Conservation (phyloP, 1,140 invertebrate genomes). For the Cepaea nemoralis region DNA sequence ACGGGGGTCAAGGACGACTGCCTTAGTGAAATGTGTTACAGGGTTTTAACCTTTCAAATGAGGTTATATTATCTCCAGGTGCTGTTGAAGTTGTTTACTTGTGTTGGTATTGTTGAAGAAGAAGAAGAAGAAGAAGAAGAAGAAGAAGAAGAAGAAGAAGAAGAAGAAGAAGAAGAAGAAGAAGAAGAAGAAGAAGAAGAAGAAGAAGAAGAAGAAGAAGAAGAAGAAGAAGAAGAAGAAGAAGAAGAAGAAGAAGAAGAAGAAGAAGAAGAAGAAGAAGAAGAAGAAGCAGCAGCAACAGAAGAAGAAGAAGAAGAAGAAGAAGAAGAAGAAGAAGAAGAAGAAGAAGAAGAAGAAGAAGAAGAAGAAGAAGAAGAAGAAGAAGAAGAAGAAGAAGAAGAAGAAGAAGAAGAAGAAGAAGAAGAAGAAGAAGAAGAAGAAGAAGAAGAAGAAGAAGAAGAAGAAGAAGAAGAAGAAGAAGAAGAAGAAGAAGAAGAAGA, state of each 20-base stretch:
- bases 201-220: constrained; percentile 10
- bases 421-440: constrained; percentile 10
- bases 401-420: constrained; percentile 11
- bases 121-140: constrained; percentile 6
- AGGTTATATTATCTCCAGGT: neutral
- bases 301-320: constrained; percentile 10
- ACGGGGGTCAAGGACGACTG: neutral
- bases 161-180: constrained; percentile 10
- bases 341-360: constrained; percentile 10
- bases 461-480: constrained; percentile 11
- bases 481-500: neutral
- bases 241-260: constrained; percentile 10
- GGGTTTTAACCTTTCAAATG: neutral
- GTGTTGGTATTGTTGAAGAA: too few relatives aligned
- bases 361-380: constrained; percentile 10
- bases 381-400: constrained; percentile 10
- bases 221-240: constrained; percentile 10
- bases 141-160: constrained; percentile 10
- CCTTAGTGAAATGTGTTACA: neutral
- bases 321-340: constrained; percentile 10
- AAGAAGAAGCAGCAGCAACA: too few relatives aligned
- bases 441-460: constrained; percentile 10
- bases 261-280: constrained; percentile 10
- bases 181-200: constrained; percentile 10
- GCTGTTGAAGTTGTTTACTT: neutral